A percentile compares a stretch with the other conserved stretches of the same genome.
Conservation (phyloP, 2,113 vertebrate species). For the Psilopogon haemacephalus region DNA sequence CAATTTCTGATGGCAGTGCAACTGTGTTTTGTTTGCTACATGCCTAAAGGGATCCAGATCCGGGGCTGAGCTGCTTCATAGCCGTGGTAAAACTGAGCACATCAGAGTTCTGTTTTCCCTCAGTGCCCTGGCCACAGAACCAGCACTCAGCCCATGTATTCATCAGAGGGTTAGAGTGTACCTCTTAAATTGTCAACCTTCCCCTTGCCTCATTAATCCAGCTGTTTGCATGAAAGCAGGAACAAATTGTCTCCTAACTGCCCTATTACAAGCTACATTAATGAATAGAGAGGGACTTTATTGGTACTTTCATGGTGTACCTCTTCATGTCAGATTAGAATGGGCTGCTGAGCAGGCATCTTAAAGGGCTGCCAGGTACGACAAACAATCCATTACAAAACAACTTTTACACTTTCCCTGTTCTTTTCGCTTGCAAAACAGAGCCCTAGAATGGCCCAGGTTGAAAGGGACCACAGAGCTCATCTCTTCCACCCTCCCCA, state of each 20-base stretch:
- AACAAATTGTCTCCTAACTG: constrained; percentile 62
- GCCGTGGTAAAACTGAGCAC: background rate
- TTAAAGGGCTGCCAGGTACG: background rate
- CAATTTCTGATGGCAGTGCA: background rate
- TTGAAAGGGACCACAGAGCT: too few species aligned
- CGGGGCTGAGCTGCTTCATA: background rate
- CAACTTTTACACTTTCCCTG: background rate
- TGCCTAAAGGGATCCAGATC: background rate
- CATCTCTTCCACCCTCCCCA: too few species aligned
- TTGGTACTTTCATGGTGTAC: constrained; percentile 19
- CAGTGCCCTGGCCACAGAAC: background rate
- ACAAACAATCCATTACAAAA: background rate
- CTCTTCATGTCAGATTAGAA: background rate
- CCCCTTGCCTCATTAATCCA: constrained; percentile 50
- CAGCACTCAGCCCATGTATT: background rate
- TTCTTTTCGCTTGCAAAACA: background rate
- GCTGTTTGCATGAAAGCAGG: constrained; percentile 53
- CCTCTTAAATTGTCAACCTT: constrained; percentile 56
- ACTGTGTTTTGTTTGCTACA: background rate
- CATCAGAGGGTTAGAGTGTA: constrained; percentile 51
- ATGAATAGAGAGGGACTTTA: constrained; percentile 47
- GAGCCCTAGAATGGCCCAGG: too few species aligned
- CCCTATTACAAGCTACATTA: constrained; percentile 59
- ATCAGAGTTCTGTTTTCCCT: background rate
- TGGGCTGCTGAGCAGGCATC: background rate